These are phyloP conservation scores for Gila robusta DNA, from an alignment of 2,797 vertebrate genomes.

Conservation along the genomic window DNA sequence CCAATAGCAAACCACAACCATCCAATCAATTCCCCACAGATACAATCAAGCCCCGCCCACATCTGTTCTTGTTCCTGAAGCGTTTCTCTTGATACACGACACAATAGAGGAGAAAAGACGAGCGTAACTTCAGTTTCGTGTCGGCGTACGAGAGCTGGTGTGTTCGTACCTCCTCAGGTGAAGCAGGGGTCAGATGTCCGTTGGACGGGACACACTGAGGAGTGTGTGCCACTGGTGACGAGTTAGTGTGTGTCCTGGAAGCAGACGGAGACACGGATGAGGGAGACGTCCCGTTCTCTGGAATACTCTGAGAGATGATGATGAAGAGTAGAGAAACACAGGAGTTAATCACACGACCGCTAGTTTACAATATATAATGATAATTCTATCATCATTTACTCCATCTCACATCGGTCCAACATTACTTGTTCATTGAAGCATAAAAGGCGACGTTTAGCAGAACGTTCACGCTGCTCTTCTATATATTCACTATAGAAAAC, in stretches of 20 bases:
- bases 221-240: conserved; percentile 52
- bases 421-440: background rate
- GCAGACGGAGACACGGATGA: background rate
- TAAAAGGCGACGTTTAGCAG: background rate
- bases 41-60: no score
- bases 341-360: background rate
- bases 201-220: conserved; percentile 51
- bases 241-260: background rate
- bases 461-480: background rate
- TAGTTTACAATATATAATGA: background rate
- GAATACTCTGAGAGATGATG: conserved; percentile 72
- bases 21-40: no score
- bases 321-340: background rate
- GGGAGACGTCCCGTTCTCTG: conserved; percentile 69
- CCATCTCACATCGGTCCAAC: background rate
- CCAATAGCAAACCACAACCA: no score
- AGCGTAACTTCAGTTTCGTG: background rate
- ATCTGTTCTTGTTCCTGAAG: no score
- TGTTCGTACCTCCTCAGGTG: conserved; percentile 73
- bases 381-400: background rate
- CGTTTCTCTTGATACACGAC: no score
- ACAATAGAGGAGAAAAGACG: background rate
- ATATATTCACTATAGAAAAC: background rate
- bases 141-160: background rate
- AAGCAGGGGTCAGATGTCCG: conserved; percentile 59